Evolutionary conservation across 37 sponge, comb jelly and placozoan genomes (phyloP).

Genomic region (Beroe forskalii): DNA sequence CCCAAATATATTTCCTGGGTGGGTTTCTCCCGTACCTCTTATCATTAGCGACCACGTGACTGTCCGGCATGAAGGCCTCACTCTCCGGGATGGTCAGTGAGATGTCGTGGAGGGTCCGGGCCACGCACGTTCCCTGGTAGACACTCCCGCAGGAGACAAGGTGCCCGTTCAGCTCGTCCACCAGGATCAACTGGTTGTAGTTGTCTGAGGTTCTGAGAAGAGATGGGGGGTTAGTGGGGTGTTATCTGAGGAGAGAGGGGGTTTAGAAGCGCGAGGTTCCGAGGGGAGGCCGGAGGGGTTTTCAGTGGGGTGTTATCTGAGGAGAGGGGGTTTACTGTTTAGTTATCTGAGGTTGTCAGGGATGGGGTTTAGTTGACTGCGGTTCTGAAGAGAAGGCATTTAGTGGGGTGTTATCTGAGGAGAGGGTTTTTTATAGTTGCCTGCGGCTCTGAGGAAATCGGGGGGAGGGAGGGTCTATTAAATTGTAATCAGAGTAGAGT

Average conservation of each 20-base stretch:
- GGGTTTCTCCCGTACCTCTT: not conserved
- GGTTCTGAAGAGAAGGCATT: too few species aligned
- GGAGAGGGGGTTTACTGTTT: not conserved
- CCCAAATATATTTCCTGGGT: too few species aligned
- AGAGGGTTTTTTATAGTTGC: too few species aligned
- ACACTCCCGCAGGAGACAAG: conserved; percentile 45
- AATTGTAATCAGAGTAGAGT: too few species aligned
- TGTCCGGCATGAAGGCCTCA: not conserved
- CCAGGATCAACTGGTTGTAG: conserved; percentile 46
- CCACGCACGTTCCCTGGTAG: conserved; percentile 12
- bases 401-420: too few species aligned
- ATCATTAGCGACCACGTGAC: conserved; percentile 12
- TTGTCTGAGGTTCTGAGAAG: conserved; percentile 22
- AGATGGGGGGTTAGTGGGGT: not conserved
- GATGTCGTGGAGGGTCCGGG: not conserved
- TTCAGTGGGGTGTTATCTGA: too few species aligned
- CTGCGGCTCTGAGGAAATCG: too few species aligned
- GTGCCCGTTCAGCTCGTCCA: not conserved
- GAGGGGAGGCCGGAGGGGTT: too few species aligned
- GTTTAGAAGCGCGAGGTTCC: not conserved
- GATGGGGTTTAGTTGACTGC: too few species aligned
- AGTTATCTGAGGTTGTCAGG: too few species aligned
- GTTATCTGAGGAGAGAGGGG: not conserved
- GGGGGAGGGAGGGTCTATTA: too few species aligned
- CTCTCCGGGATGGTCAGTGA: not conserved